Percentiles rank a stretch among this genome's conserved stretches.
Conservation (phyloP, 2,888 invertebrate genomes). For the Temnothorax unifasciatus region DNA sequence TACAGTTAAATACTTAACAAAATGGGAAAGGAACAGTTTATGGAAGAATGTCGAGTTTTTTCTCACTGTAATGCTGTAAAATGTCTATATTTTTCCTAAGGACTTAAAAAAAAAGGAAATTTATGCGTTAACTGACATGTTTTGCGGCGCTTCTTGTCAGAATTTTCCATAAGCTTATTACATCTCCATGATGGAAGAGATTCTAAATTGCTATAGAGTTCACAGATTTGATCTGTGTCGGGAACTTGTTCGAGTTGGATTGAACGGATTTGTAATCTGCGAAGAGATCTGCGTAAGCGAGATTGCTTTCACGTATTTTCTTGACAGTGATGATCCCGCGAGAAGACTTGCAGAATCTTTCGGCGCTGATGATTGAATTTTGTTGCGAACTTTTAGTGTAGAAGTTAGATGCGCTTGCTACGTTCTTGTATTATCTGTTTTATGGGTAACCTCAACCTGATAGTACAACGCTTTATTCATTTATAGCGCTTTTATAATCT, state of each 20-base stretch:
- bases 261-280: slow-evolving; percentile 43
- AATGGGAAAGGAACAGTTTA: background rate
- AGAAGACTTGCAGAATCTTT: slow-evolving; percentile 13
- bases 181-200: background rate
- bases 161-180: slow-evolving; percentile 36
- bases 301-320: slow-evolving; percentile 43
- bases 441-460: slow-evolving; percentile 1
- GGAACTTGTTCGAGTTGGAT: slow-evolving; percentile 41
- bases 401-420: background rate
- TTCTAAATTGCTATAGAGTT: slow-evolving; percentile 34
- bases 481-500: background rate
- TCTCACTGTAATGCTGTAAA: background rate
- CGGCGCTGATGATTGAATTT: slow-evolving; percentile 20
- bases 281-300: slow-evolving; percentile 35
- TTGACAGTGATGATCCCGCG: slow-evolving; percentile 8
- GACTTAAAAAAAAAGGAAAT: background rate
- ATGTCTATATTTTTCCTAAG: background rate
- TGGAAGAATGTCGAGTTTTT: background rate
- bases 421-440: slow-evolving; percentile 23
- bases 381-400: slow-evolving; percentile 11
- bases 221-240: slow-evolving; percentile 22
- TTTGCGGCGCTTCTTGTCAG: slow-evolving; percentile 1
- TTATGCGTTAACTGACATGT: slow-evolving; percentile 29
- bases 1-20: background rate
- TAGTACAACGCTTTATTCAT: slow-evolving; percentile 18